These are phyloP conservation scores for Gymnocephalus cernua DNA, from an alignment of 2,113 vertebrate genomes.

Conservation along the genomic window DNA sequence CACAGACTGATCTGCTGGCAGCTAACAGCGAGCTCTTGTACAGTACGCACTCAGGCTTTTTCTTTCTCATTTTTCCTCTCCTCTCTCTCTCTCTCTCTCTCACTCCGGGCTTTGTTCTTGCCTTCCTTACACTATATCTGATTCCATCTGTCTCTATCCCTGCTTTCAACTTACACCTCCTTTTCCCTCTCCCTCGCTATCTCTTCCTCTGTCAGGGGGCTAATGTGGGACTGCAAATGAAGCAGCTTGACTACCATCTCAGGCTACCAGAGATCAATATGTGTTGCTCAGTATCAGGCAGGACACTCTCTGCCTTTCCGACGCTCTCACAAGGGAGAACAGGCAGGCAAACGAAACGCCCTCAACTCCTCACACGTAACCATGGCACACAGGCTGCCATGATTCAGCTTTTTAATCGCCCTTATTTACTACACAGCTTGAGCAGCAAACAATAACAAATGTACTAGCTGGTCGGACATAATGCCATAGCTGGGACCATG, in stretches of 20 bases:
- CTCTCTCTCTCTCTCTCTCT: constrained; percentile 23
- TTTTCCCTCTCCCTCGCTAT: constrained; percentile 38
- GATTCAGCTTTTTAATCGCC: constrained; percentile 74
- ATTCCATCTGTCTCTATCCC: constrained; percentile 62
- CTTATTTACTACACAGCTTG: constrained; percentile 70
- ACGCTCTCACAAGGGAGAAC: constrained; percentile 51
- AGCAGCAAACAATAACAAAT: constrained; percentile 73
- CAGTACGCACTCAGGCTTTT: constrained; percentile 37
- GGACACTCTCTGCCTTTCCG: constrained; percentile 59
- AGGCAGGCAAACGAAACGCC: constrained; percentile 66
- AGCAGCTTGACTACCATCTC: constrained; percentile 82
- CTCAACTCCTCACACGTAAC: constrained; percentile 62
- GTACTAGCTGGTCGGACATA: constrained; percentile 59
- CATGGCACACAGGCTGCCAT: constrained; percentile 44
- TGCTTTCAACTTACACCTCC: constrained; percentile 46
- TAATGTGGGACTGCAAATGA: constrained; percentile 80
- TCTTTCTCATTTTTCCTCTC: constrained; percentile 45
- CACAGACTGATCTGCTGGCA: constrained; percentile 53
- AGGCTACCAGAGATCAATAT: constrained; percentile 81
- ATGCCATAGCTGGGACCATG: constrained; percentile 34
- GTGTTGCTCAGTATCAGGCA: constrained; percentile 77
- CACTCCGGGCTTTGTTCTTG: constrained; percentile 58
- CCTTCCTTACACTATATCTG: constrained; percentile 60
- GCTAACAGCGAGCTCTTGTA: constrained; percentile 45
- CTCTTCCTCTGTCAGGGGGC: constrained; percentile 62